These are phyloP conservation scores for Pycnonotus jocosus DNA, from an alignment of 2,113 vertebrate species.

Conservation along the genomic window DNA sequence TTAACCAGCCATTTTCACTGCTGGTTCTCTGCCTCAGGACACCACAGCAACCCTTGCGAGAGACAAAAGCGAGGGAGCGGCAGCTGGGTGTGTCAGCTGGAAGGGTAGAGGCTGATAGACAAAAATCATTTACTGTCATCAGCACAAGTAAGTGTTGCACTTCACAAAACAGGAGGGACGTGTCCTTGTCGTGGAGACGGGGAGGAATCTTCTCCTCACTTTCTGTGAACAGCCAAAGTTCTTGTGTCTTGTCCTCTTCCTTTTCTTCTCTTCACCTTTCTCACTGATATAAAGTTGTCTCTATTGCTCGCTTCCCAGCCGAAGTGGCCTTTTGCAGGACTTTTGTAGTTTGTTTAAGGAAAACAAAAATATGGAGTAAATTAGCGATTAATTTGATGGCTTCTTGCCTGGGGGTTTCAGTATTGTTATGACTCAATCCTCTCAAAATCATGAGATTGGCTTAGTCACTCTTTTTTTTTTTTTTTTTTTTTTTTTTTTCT, in stretches of 20 bases:
- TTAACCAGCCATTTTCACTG: neutral
- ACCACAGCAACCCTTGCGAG: neutral
- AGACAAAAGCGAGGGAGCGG: neutral
- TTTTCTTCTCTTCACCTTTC: neutral
- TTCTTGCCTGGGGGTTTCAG: neutral
- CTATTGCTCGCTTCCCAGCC: fast-evolving
- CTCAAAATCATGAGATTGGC: neutral
- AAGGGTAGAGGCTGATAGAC: neutral
- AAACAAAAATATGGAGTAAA: neutral
- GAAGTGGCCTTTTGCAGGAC: neutral
- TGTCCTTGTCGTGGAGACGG: fast-evolving
- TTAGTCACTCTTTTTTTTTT: neutral
- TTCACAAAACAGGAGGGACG: neutral
- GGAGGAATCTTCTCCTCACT: neutral
- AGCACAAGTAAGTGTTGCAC: neutral
- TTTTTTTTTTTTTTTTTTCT: neutral
- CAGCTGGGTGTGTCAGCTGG: neutral
- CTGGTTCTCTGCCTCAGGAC: neutral
- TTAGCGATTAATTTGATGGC: neutral
- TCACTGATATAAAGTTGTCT: neutral
- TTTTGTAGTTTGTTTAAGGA: neutral
- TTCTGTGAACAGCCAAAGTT: neutral
- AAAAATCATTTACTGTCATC: neutral
- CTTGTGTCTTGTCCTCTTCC: neutral
- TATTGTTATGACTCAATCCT: neutral